phyloP scores from a whole-genome alignment of 2,888 invertebrate species.

The Hirtodrosophila trivittata region DNA sequence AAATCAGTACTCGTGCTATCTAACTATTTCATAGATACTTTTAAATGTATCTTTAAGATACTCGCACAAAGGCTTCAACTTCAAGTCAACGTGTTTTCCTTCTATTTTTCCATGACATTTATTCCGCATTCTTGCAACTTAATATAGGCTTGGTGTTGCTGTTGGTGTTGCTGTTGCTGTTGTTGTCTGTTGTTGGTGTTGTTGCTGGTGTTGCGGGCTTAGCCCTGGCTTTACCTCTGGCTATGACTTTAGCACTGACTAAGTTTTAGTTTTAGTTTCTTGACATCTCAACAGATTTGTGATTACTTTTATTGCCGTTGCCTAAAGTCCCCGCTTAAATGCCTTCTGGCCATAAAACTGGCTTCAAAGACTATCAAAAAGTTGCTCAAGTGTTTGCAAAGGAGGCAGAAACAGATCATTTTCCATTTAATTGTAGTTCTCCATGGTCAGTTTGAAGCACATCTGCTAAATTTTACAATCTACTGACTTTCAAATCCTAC shows the following conservation, averaged over 20 bases:
- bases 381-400: too few species aligned
- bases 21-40: neutral
- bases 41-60: slow-evolving; percentile 56
- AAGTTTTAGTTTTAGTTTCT: slow-evolving; percentile 18
- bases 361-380: too few species aligned
- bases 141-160: slow-evolving; percentile 75
- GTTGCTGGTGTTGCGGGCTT: slow-evolving; percentile 39
- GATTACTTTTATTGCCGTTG: slow-evolving; percentile 10
- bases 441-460: too few species aligned
- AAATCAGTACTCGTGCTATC: slow-evolving; percentile 31
- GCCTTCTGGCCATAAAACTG: too few species aligned
- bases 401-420: too few species aligned
- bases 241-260: slow-evolving; percentile 2
- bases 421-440: too few species aligned
- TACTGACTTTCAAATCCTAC: too few species aligned
- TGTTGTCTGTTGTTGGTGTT: slow-evolving; percentile 23
- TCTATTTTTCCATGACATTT: slow-evolving; percentile 62
- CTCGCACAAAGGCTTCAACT: slow-evolving; percentile 38
- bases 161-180: slow-evolving; percentile 15
- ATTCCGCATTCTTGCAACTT: slow-evolving; percentile 79
- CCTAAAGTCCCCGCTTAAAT: too few species aligned
- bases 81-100: slow-evolving; percentile 17
- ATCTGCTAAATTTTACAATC: too few species aligned
- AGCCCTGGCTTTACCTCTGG: slow-evolving; percentile 17
- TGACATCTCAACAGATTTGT: slow-evolving; percentile 26